Conservation (phyloP, 35 echinoderm and acorn worm genomes). For the Lytechinus pictus region DNA sequence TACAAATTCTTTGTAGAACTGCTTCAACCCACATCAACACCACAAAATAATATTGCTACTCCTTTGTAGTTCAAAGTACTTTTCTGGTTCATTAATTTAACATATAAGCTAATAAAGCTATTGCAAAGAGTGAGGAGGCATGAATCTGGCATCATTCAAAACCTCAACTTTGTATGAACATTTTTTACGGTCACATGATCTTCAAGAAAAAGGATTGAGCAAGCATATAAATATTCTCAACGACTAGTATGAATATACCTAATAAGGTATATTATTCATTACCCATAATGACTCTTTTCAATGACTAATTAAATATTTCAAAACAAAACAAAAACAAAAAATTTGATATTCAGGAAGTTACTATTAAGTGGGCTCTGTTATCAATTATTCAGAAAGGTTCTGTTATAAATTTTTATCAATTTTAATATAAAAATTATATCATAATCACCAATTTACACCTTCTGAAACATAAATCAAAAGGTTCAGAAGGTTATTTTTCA, state of each 20-base stretch:
- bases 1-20: not conserved
- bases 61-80: constrained; percentile 36
- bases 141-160: not conserved
- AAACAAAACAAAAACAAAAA: no score
- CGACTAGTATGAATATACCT: not conserved
- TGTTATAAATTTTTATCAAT: no score
- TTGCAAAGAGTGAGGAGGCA: not conserved
- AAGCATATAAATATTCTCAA: not conserved
- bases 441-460: not conserved
- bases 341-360: no score
- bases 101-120: not conserved
- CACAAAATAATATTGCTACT: not conserved
- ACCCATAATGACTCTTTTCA: no score
- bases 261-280: no score
- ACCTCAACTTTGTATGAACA: not conserved
- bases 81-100: constrained; percentile 42
- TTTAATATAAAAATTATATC: not conserved
- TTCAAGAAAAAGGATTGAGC: not conserved
- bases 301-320: no score
- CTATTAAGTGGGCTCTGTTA: no score
- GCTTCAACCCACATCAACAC: not conserved
- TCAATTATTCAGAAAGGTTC: no score
- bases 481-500: not conserved
- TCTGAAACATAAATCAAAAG: not conserved
- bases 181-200: not conserved